These are phyloP conservation scores for Philopedon plagiatum DNA, from an alignment of 2,888 invertebrate species.

Conservation along the genomic window DNA sequence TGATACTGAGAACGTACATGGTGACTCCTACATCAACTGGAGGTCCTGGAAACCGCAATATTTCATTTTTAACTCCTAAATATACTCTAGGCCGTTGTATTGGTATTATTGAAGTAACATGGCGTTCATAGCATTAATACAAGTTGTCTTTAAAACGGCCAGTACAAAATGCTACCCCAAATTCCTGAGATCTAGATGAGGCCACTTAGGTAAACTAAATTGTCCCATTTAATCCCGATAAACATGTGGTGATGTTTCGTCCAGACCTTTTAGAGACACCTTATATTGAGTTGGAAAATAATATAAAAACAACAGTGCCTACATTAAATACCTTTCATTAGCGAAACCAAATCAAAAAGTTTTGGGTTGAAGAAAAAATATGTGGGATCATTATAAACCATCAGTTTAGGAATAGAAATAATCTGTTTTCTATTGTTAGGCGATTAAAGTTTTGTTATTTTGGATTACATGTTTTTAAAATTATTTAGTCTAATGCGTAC, in stretches of 20 bases:
- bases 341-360: constrained; percentile 12
- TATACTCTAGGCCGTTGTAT: not conserved
- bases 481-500: not conserved
- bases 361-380: not conserved
- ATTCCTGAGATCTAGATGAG: too few relatives aligned
- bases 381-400: not conserved
- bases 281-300: too few relatives aligned
- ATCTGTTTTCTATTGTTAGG: not conserved
- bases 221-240: too few relatives aligned
- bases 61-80: not conserved
- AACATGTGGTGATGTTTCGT: too few relatives aligned
- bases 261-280: too few relatives aligned
- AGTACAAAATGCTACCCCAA: too few relatives aligned
- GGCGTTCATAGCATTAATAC: too few relatives aligned
- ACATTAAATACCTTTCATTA: constrained; percentile 1
- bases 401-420: not conserved
- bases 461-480: not conserved
- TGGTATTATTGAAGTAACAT: not conserved
- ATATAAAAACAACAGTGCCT: not conserved
- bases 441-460: not conserved
- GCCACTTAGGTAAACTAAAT: too few relatives aligned
- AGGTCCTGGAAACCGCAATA: constrained; percentile 82
- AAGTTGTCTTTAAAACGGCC: too few relatives aligned
- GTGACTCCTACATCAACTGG: constrained; percentile 98
- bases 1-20: constrained; percentile 98